Percentiles rank a stretch among this genome's conserved stretches.
Conservation (phyloP, 2,888 invertebrate species). For the Pheosia gnoma region DNA sequence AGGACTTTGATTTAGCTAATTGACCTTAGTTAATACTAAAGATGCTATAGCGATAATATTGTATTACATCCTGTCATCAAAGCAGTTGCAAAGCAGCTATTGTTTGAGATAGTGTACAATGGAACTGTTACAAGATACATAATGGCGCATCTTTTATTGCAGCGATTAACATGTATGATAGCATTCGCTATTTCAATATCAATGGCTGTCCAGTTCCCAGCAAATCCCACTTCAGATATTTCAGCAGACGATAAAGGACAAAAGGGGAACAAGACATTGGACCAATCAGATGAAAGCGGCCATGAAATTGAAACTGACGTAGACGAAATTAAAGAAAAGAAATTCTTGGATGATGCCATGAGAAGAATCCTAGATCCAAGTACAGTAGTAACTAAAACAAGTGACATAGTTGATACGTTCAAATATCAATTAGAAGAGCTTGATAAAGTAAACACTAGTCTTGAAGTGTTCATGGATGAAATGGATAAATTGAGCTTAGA, state of each 20-base stretch:
- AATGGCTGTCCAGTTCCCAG: constrained; percentile 58
- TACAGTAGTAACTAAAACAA: constrained; percentile 52
- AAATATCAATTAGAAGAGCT: constrained; percentile 64
- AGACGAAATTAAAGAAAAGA: constrained; percentile 70
- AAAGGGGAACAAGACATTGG: constrained; percentile 63
- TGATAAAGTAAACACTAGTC: constrained; percentile 59
- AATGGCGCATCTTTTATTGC: constrained; percentile 40
- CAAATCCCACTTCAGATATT: constrained; percentile 72
- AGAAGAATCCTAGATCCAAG: constrained; percentile 68
- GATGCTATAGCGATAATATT: constrained; percentile 13
- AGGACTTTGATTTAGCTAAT: constrained; percentile 48
- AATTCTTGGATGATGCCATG: constrained; percentile 73
- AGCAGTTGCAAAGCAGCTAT: no score
- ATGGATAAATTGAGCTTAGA: constrained; percentile 76
- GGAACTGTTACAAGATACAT: constrained; percentile 14
- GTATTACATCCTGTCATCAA: constrained; percentile 17
- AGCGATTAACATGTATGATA: constrained; percentile 56
- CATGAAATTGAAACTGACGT: constrained; percentile 68
- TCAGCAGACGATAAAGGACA: constrained; percentile 67
- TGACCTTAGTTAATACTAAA: constrained; percentile 12
- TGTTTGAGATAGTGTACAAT: constrained; percentile 26
- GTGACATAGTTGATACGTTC: constrained; percentile 59
- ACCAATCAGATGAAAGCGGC: constrained; percentile 70
- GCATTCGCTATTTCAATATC: constrained; percentile 45
- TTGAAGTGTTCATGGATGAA: constrained; percentile 70